Percentiles rank a stretch among this genome's conserved stretches.
These are phyloP conservation scores for Ploceus nigricollis DNA, from an alignment of 2,113 vertebrate genomes.

Conservation along the genomic window DNA sequence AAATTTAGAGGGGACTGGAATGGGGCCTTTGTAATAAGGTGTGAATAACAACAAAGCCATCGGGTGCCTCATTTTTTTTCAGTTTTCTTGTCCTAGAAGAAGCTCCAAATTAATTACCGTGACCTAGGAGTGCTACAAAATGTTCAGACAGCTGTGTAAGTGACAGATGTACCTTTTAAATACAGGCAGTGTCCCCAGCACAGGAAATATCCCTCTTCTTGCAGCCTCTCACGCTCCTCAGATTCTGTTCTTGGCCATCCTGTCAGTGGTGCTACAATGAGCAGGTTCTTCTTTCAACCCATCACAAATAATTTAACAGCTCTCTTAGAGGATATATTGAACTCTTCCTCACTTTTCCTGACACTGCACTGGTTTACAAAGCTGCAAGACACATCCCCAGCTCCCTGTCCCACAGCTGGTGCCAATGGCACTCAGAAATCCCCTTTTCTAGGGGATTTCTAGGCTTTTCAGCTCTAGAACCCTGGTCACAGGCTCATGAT, in stretches of 20 bases:
- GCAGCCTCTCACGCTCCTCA: no score
- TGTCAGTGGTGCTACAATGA: not conserved
- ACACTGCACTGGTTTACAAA: not conserved
- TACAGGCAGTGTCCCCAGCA: not conserved
- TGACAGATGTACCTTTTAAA: not conserved
- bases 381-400: not conserved
- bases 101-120: not conserved
- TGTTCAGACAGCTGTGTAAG: not conserved
- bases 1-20: not conserved
- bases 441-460: no score
- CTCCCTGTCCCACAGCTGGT: not conserved
- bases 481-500: not conserved
- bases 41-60: not conserved
- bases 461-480: not conserved
- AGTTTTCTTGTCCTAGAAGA: not conserved
- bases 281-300: not conserved
- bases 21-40: not conserved
- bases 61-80: not conserved
- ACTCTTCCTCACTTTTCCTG: not conserved
- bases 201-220: not conserved
- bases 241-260: not conserved
- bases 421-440: not conserved
- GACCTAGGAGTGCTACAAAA: not conserved
- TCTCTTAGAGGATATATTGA: not conserved
- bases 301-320: not conserved